These are phyloP conservation scores for Apogon talboti DNA, from an alignment of 2,797 vertebrate species.

Conservation along the genomic window DNA sequence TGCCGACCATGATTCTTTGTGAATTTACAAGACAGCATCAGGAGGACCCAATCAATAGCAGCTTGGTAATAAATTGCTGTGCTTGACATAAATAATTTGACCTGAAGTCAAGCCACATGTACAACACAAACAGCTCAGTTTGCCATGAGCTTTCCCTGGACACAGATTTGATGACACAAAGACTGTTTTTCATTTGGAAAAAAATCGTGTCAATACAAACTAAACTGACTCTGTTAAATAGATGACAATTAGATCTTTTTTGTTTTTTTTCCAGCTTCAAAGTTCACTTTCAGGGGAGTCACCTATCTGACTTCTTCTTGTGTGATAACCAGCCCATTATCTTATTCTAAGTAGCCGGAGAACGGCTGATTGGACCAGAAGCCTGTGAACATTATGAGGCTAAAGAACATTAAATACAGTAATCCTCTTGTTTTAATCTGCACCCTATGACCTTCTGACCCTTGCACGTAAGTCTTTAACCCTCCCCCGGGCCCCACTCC, in stretches of 20 bases:
- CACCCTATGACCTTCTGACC: slow-evolving; percentile 80
- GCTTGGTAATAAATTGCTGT: slow-evolving; percentile 76
- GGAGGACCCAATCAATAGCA: slow-evolving; percentile 78
- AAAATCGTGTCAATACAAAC: slow-evolving; percentile 44
- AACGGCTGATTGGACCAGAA: slow-evolving; percentile 79
- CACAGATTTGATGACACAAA: slow-evolving; percentile 51
- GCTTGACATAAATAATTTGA: slow-evolving; percentile 78
- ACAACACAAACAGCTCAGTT: slow-evolving; percentile 58
- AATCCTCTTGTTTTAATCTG: slow-evolving; percentile 85
- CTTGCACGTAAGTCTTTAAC: slow-evolving; percentile 63
- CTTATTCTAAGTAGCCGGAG: slow-evolving; percentile 57
- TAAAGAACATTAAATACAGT: slow-evolving; percentile 80
- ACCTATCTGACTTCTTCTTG: slow-evolving; percentile 64
- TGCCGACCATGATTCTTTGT: slow-evolving; percentile 66
- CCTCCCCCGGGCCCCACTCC: slow-evolving; percentile 72
- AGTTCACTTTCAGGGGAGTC: slow-evolving; percentile 35
- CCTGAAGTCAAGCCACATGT: slow-evolving; percentile 56
- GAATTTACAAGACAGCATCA: slow-evolving; percentile 76
- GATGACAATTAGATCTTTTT: slow-evolving; percentile 44
- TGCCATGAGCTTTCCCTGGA: slow-evolving; percentile 42
- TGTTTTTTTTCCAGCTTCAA: slow-evolving; percentile 21
- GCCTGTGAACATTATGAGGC: slow-evolving; percentile 75
- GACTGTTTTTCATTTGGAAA: slow-evolving; percentile 23
- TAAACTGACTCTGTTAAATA: slow-evolving; percentile 27
- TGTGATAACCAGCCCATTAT: slow-evolving; percentile 74